These are phyloP conservation scores for Corbicula japonica DNA, from an alignment of 2,888 invertebrate genomes.

Conservation along the genomic window DNA sequence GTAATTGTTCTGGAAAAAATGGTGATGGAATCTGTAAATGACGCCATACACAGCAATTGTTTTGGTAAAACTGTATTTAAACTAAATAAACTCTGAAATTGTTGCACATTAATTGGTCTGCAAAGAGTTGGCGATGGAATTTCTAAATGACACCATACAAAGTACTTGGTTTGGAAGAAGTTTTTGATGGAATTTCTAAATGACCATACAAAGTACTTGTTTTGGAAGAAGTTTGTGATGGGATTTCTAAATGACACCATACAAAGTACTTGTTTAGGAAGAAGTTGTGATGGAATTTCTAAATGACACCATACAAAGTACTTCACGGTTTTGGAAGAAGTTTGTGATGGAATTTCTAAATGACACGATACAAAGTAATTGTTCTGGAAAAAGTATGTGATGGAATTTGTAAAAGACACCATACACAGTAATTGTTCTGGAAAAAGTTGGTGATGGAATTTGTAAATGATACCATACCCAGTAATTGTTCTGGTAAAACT, in stretches of 20 bases:
- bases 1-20: no score
- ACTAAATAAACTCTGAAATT: no score
- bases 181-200: background rate
- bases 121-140: background rate
- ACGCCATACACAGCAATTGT: background rate
- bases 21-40: background rate
- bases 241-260: no score
- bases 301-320: background rate
- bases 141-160: background rate
- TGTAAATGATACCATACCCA: background rate
- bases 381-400: background rate
- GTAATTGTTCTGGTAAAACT: background rate
- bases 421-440: background rate
- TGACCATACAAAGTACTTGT: background rate
- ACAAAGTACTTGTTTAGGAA: no score
- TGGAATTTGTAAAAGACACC: background rate
- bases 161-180: background rate
- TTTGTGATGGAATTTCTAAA: background rate
- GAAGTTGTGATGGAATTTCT: conserved; percentile 1
- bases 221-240: no score
- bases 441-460: background rate
- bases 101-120: background rate
- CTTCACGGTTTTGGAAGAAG: background rate
- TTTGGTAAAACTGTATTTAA: no score
- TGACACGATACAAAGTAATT: background rate